Evolutionary conservation across 1,140 invertebrate genomes (phyloP).

Genomic region (Cydia splendana): DNA sequence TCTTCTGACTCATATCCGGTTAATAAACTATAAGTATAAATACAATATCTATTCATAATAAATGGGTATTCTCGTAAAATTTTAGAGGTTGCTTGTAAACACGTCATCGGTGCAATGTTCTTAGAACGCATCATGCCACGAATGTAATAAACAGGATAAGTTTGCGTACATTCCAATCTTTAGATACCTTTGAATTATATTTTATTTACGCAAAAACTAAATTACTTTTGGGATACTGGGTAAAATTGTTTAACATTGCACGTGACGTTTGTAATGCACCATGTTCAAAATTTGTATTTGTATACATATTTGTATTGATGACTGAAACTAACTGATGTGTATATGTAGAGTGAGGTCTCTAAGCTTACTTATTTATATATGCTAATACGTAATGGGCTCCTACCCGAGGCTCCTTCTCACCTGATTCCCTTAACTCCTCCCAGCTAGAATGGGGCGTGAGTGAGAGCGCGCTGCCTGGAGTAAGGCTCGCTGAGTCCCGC

Average conservation of each 20-base stretch:
- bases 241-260: too few species aligned
- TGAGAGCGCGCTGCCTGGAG: constrained; percentile 65
- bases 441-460: constrained; percentile 71
- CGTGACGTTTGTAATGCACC: too few species aligned
- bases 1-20: neutral
- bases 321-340: too few species aligned
- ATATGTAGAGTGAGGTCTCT: too few species aligned
- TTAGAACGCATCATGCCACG: neutral
- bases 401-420: constrained; percentile 39
- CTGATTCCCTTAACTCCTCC: constrained; percentile 66
- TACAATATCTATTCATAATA: neutral
- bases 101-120: constrained; percentile 9
- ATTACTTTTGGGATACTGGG: too few species aligned
- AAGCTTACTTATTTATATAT: too few species aligned
- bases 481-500: constrained; percentile 47
- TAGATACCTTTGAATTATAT: too few species aligned
- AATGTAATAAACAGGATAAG: constrained; percentile 22
- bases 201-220: too few species aligned
- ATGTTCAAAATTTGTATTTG: too few species aligned
- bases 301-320: too few species aligned
- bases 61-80: neutral
- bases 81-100: neutral
- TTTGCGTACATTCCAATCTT: neutral
- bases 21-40: neutral
- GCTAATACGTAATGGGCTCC: too few species aligned